Base-by-base conservation (phyloP, 2,797 vertebrate species). In the Poecilia gillii region DNA sequence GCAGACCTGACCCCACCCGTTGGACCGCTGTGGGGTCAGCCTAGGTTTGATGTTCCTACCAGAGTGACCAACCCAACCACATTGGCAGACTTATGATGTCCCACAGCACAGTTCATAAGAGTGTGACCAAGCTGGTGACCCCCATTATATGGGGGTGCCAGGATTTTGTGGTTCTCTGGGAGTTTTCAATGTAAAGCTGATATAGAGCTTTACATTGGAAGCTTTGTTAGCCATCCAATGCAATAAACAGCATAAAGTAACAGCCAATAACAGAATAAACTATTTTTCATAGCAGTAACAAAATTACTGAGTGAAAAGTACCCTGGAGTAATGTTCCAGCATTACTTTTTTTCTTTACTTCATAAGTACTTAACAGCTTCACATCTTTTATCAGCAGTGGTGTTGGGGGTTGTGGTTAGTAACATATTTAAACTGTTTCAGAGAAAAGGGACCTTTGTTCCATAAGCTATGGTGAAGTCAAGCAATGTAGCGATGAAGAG, bases 351-450 rank as follows among this genome's bases (percentile, higher is more conserved):
- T 41, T 3, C 18, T 25, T 51, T 2, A 73, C 6, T 51, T 51
- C 6, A 3, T 51, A 43, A 16, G 23, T 12, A 8, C 66, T 49
- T 41, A 12, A 43, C 75, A 70, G 13, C 16, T 72, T 53, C 4
- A 43, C 20, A 59, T 41, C 8, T 5, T 23, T 28, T 43, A 4
- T 66, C 7, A 68, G 16, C 28, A 23, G 5, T 45, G 14, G 36
- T n/a, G 33, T 81, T 53, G 72, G 45, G 3, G 41, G 75, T 64
- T 74, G 80, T 73, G 88, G 87, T 88, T 73, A 14, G 7, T n/a
- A 76, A 33, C 77, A 83, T 77, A 77, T 86, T 55, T 53, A 23
- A 71, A 47, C 31, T 3, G 36, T 82, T 91, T 88, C 76, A 71
- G 57, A 90, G 83, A 88, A 90, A 8, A 3, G 53, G 78, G 57